These are phyloP conservation scores for Hyla sarda DNA, from an alignment of 2,113 vertebrate genomes.

Conservation along the genomic window DNA sequence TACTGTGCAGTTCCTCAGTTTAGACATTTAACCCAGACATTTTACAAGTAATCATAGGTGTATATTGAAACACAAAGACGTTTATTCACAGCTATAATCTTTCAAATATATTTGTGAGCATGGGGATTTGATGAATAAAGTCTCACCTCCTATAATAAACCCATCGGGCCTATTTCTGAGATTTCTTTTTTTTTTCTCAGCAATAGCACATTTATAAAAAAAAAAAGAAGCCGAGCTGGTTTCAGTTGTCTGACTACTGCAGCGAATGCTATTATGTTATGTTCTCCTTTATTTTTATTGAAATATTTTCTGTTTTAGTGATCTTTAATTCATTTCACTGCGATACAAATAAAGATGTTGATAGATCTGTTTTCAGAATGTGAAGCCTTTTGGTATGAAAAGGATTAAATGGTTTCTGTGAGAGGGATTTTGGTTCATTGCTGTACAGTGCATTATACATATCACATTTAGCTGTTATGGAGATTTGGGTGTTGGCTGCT, in stretches of 20 bases:
- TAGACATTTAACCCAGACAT: slow-evolving; percentile 57
- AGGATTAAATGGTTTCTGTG: slow-evolving; percentile 46
- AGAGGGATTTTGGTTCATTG: slow-evolving; percentile 53
- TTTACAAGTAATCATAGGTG: slow-evolving; percentile 59
- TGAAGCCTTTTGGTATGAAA: slow-evolving; percentile 33
- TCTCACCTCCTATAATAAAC: slow-evolving; percentile 19
- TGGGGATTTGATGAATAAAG: slow-evolving; percentile 58
- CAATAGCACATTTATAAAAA: slow-evolving; percentile 10
- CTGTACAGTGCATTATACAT: slow-evolving; percentile 48
- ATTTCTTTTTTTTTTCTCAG: background rate
- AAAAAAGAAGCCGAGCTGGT: background rate
- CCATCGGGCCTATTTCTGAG: slow-evolving; percentile 7
- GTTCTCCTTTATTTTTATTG: background rate
- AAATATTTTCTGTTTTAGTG: slow-evolving; percentile 30
- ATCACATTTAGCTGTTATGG: slow-evolving; percentile 54
- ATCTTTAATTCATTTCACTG: slow-evolving; percentile 32
- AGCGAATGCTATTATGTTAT: background rate
- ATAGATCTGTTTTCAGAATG: slow-evolving; percentile 39
- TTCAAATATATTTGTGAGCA: slow-evolving; percentile 60
- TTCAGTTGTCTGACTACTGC: background rate
- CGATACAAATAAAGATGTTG: slow-evolving; percentile 32
- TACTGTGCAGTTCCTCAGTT: slow-evolving; percentile 45
- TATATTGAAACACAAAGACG: slow-evolving; percentile 61
- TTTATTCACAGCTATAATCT: slow-evolving; percentile 39
- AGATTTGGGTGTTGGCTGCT: slow-evolving; percentile 53